Conservation (phyloP, 2,888 invertebrate genomes). For the Axea sp. region DNA sequence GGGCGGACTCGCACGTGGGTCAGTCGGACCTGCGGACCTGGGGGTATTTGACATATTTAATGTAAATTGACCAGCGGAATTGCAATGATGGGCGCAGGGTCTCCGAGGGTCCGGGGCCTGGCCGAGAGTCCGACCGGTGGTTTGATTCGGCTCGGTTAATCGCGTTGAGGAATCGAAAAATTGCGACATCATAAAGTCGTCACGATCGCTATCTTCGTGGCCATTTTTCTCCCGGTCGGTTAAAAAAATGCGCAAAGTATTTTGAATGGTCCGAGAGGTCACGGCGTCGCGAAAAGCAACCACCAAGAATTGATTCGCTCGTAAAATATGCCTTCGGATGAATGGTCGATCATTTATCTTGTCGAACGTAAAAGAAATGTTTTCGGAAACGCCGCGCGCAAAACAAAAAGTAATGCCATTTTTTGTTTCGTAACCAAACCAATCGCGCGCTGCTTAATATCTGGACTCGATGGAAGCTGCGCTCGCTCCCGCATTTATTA, state of each 20-base stretch:
- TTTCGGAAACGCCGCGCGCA: not conserved
- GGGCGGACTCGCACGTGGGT: too few relatives aligned
- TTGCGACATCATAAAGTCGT: conserved; percentile 57
- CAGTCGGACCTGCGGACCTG: too few relatives aligned
- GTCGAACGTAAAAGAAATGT: not conserved
- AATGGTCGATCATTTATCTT: conserved; percentile 41
- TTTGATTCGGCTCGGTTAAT: conserved; percentile 5
- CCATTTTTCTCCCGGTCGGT: conserved; percentile 14
- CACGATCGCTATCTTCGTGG: conserved; percentile 45
- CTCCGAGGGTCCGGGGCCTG: too few relatives aligned
- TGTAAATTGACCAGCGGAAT: too few relatives aligned
- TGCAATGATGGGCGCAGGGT: conserved; percentile 7
- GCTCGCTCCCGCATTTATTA: too few relatives aligned
- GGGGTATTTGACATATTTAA: too few relatives aligned
- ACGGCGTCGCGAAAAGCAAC: conserved; percentile 43
- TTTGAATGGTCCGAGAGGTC: conserved; percentile 28
- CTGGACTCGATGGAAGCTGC: too few relatives aligned
- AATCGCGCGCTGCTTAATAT: too few relatives aligned
- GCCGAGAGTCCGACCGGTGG: too few relatives aligned
- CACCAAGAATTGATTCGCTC: conserved; percentile 48
- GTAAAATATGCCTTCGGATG: conserved; percentile 56
- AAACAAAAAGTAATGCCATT: too few relatives aligned
- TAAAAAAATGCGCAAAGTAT: conserved; percentile 35
- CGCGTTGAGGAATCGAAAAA: conserved; percentile 18
- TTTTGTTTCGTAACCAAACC: too few relatives aligned